These are phyloP conservation scores for Microplitis manilae DNA, from an alignment of 2,888 invertebrate species.

Conservation along the genomic window DNA sequence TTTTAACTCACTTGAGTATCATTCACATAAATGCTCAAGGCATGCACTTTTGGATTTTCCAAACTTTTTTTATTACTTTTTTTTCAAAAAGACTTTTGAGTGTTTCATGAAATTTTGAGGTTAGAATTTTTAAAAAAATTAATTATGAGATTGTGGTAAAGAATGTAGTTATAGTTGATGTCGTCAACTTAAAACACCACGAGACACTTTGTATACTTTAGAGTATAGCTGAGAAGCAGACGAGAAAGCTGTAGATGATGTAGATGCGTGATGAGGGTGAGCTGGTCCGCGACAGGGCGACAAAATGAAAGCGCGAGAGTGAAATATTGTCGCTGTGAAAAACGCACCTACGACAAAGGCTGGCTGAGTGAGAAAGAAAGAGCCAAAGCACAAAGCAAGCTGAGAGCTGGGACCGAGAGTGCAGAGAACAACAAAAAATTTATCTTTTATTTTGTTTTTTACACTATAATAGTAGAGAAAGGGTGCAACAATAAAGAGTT, in stretches of 20 bases:
- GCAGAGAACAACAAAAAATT: conserved; percentile 44
- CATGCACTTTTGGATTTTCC: no score
- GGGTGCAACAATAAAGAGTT: conserved; percentile 20
- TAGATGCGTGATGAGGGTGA: not conserved
- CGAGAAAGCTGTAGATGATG: conserved; percentile 18
- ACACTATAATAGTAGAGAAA: conserved; percentile 31
- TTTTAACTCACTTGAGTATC: no score
- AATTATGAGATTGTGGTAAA: not conserved
- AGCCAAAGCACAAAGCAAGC: conserved; percentile 42
- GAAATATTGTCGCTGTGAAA: conserved; percentile 48
- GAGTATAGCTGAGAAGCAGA: not conserved
- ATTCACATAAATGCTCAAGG: no score
- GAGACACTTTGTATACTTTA: conserved; percentile 2
- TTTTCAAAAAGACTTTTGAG: conserved; percentile 14
- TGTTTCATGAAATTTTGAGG: not conserved
- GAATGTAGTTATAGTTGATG: not conserved
- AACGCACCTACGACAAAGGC: conserved; percentile 45
- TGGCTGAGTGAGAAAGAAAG: conserved; percentile 20
- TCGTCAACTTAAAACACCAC: conserved; percentile 4
- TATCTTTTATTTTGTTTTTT: conserved; percentile 27
- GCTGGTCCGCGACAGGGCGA: conserved; percentile 21
- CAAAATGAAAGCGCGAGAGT: conserved; percentile 49
- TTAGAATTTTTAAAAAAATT: not conserved
- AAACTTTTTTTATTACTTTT: not conserved
- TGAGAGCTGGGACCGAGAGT: conserved; percentile 33